Base-by-base conservation (phyloP, 2,888 invertebrate genomes). In the Acleris sparsana region DNA sequence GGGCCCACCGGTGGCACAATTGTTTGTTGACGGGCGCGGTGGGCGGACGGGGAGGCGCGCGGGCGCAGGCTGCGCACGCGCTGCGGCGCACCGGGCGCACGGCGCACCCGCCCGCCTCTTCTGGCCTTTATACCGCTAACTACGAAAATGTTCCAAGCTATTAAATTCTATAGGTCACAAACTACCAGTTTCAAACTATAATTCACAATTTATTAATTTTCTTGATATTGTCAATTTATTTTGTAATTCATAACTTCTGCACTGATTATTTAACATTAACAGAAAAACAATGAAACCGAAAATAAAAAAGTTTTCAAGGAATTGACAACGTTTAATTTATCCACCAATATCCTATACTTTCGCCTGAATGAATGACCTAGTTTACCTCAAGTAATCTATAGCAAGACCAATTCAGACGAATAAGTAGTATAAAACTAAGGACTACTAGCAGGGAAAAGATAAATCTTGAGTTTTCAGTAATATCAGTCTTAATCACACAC, bases 201-300 rank as follows among this genome's bases (percentile, higher is more conserved):
- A 82, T 85, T 84, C 79, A 82, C 78, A 74, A 78, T 83, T 76
- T 71, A 69, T 73, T 39, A 39, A 39, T 39, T 39, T 79, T 75
- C 70, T 79, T 80, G 78, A 80, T 82, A 73, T 80, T 83, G 79
- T 80, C 79, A 78, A 78, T 82, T 82, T 73, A 53, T 81, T 83
- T 80, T 82, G 84, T 84, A 85, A 80, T 84, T 84, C 79, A 84
- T 79, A 79, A 83, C 82, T 74, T 80, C 76, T 83, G 88, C 89
- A 89, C 91, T 88, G 89, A 88, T 87, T 87, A 87, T 85, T 81
- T 79, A 75, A 81, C 86, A 87, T 85, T 80, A 85, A 82, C 80
- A 81, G 78, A 77, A 80, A 79, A 80, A 83, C 75, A 80, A 85
- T 82, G 79, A 84, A 83, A 79, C 78, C 77, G 80, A 83, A 84